phyloP scores from a whole-genome alignment of 2,113 vertebrate genomes.

The Heterotis niloticus region DNA sequence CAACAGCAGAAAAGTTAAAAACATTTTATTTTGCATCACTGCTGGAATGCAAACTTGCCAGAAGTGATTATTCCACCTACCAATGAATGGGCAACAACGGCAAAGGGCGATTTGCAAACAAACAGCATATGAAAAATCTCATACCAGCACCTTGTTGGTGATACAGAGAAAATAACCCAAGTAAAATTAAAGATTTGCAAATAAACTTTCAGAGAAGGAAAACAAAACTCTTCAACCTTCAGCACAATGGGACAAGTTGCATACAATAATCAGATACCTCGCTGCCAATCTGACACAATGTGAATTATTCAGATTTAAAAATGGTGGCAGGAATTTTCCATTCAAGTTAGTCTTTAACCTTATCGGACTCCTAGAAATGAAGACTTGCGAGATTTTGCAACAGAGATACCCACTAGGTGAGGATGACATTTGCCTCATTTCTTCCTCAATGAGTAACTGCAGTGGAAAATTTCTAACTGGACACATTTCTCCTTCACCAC shows the following conservation, averaged over 20 bases:
- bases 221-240: no score
- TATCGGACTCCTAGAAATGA: constrained; percentile 18
- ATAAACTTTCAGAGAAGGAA: no score
- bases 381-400: constrained; percentile 24
- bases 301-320: constrained; percentile 5
- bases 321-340: constrained; percentile 67
- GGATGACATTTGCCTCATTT: constrained; percentile 56
- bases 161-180: background rate
- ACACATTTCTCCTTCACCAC: constrained; percentile 57
- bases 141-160: background rate
- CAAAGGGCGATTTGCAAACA: background rate
- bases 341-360: constrained; percentile 41
- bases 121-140: background rate
- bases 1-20: no score
- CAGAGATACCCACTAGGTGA: constrained; percentile 49
- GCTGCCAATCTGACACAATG: no score
- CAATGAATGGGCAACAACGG: background rate
- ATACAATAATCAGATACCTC: no score
- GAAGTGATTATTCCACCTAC: no score
- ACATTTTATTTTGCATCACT: no score
- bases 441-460: constrained; percentile 52
- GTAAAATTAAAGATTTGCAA: no score
- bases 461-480: constrained; percentile 70
- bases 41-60: no score
- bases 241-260: no score